Percentiles rank a stretch among this genome's conserved stretches.
These are phyloP conservation scores for Triplophysa rosa DNA, from an alignment of 2,113 vertebrate species.

Conservation along the genomic window DNA sequence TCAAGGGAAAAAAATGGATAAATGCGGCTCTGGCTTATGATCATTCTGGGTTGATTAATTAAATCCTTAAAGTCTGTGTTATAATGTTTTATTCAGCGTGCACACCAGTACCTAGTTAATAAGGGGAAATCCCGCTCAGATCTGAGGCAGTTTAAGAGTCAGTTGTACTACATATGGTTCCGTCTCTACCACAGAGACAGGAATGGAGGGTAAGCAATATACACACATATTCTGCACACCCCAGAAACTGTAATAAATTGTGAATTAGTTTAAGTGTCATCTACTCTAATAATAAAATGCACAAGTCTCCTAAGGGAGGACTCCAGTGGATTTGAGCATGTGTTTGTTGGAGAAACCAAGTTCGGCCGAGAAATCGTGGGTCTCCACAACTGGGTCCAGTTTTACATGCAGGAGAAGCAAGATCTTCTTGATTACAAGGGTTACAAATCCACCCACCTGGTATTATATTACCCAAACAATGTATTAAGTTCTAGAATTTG, in stretches of 20 bases:
- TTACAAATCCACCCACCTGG: conserved; percentile 75
- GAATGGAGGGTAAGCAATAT: conserved; percentile 73
- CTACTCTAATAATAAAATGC: background rate
- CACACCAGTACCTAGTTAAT: conserved; percentile 78
- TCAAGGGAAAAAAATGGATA: background rate
- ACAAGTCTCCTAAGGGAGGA: conserved; percentile 68
- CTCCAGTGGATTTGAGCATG: conserved; percentile 88
- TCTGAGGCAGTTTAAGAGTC: conserved; percentile 73
- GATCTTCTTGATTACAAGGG: conserved; percentile 83
- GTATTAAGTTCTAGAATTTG: background rate
- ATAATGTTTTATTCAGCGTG: conserved; percentile 62
- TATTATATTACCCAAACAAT: background rate
- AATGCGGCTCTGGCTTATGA: background rate
- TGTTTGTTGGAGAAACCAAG: conserved; percentile 86
- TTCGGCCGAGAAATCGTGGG: conserved; percentile 75
- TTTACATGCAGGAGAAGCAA: conserved; percentile 84
- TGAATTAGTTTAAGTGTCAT: background rate
- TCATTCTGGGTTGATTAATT: background rate
- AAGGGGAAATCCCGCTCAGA: conserved; percentile 71
- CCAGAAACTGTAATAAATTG: background rate
- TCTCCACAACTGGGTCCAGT: conserved; percentile 88
- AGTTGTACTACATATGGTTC: conserved; percentile 86
- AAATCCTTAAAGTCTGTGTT: background rate
- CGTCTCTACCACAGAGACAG: conserved; percentile 78
- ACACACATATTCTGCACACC: background rate